Base-by-base conservation (phyloP, 1,140 invertebrate species). In the Campodea augens region DNA sequence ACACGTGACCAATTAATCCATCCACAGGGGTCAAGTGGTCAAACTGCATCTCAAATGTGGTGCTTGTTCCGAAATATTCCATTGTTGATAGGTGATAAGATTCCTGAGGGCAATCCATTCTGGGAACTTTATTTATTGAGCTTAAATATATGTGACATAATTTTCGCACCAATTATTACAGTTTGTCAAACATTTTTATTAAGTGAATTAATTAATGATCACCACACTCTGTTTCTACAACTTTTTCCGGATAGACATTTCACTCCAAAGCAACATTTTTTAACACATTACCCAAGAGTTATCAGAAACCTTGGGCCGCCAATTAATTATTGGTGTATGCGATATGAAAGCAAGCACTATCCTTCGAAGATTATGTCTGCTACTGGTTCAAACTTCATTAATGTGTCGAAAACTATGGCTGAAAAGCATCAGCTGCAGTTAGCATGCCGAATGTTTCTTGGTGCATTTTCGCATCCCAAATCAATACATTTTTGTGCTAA, bases 41-140 rank as follows among this genome's bases (percentile, higher is more conserved):
- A 37, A 37, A 37, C n/a, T 37, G 36, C 36, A 18, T 37, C 36
- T n/a, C 36, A 37, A 37, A 37, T 37, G 36, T 37, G 36, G 36
- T 37, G 36, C 10, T 10, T 37, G 3, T 19, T 37, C 20, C 36
- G 36, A 4, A 37, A 37, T 37, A 37, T 37, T 3, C 3, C 10
- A 4, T 3, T 37, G 36, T 37, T 37, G 20, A 10, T 37, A 18
- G 36, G 36, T 3, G 36, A 10, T 37, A 37, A 37, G 10, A 37
- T 37, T 37, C 36, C 36, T 37, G 36, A 37, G 20, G 36, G 20
- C 10, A 37, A 37, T 10, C 3, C 36, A 4, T 37, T 18, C 10
- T 37, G 36, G 36, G 4, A 18, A 37, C 36, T 37, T 18, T 19
- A 18, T 4, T 19, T 37, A 18, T 19, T 3, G n/a, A 37, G 15